phyloP scores from a whole-genome alignment of 2,797 vertebrate genomes.

The Ctenopoma kingsleyae region DNA sequence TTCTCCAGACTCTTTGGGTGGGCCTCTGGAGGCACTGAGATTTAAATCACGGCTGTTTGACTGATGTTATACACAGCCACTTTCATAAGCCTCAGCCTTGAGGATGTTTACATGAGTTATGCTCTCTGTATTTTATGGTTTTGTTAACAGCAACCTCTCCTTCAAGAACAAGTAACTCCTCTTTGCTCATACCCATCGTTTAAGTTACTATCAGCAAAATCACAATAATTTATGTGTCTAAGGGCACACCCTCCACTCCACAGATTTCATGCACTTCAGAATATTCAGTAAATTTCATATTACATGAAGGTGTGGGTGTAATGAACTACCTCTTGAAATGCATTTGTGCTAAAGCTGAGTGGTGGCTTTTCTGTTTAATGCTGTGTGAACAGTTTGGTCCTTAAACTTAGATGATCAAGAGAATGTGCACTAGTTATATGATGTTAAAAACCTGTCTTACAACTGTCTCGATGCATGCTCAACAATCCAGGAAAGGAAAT shows the following conservation, averaged over 20 bases:
- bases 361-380: conserved; percentile 4
- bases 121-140: conserved; percentile 59
- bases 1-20: conserved; percentile 76
- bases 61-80: conserved; percentile 73
- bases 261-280: neutral
- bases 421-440: neutral
- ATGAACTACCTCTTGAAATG: conserved; percentile 39
- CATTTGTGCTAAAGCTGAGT: conserved; percentile 4
- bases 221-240: conserved; percentile 22
- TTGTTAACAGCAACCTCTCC: conserved; percentile 54
- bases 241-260: conserved; percentile 13
- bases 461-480: no score
- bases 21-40: conserved; percentile 63
- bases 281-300: conserved; percentile 9
- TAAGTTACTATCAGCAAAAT: conserved; percentile 36
- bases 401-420: neutral
- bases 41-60: conserved; percentile 77
- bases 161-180: conserved; percentile 21
- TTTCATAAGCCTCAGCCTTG: conserved; percentile 50
- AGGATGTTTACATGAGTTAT: conserved; percentile 77
- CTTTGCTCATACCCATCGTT: conserved; percentile 10
- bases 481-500: no score
- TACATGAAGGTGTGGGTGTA: conserved; percentile 19
- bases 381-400: neutral
- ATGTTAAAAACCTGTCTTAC: neutral